phyloP scores from a whole-genome alignment of 1,140 invertebrate species.

The Drosophila paulistorum region DNA sequence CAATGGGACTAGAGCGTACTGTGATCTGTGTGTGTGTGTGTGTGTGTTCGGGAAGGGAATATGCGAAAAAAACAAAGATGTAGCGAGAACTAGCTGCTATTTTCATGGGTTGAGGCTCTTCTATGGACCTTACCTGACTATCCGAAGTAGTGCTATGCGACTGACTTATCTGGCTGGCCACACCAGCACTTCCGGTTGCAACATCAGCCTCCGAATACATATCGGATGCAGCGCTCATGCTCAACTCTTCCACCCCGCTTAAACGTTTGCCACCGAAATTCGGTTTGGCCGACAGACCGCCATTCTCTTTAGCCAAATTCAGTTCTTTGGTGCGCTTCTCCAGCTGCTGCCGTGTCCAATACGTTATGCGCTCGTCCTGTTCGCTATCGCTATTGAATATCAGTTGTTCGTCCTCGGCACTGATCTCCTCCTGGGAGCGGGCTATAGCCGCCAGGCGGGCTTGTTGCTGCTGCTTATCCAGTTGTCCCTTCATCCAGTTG shows the following conservation, averaged over 20 bases:
- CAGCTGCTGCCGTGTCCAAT: slow-evolving; percentile 89
- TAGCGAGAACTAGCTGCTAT: slow-evolving; percentile 30
- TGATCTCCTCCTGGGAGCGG: slow-evolving; percentile 67
- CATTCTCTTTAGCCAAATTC: slow-evolving; percentile 84
- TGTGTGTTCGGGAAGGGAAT: not conserved
- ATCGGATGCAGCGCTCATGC: slow-evolving; percentile 78
- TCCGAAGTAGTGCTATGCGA: slow-evolving; percentile 89
- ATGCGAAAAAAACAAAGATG: not conserved
- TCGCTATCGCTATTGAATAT: slow-evolving; percentile 83
- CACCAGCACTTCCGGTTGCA: slow-evolving; percentile 15
- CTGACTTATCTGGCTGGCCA: slow-evolving; percentile 85
- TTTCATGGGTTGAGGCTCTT: too few species aligned
- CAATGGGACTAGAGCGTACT: slow-evolving; percentile 86
- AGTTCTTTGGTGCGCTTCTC: slow-evolving; percentile 87
- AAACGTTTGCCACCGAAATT: slow-evolving; percentile 74
- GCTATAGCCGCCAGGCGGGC: slow-evolving; percentile 72
- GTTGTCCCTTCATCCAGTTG: slow-evolving; percentile 88
- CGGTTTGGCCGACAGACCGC: slow-evolving; percentile 74
- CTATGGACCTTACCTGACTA: slow-evolving; percentile 85
- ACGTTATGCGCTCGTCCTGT: slow-evolving; percentile 85
- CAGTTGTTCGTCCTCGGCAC: slow-evolving; percentile 72
- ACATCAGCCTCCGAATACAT: slow-evolving; percentile 84
- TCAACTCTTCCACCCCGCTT: slow-evolving; percentile 78
- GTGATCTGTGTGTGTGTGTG: slow-evolving; percentile 84
- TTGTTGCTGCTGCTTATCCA: slow-evolving; percentile 82